A percentile compares a stretch with the other conserved stretches of the same genome.
Conservation (phyloP, 1,140 invertebrate genomes). For the Drosophila mojavensis region DNA sequence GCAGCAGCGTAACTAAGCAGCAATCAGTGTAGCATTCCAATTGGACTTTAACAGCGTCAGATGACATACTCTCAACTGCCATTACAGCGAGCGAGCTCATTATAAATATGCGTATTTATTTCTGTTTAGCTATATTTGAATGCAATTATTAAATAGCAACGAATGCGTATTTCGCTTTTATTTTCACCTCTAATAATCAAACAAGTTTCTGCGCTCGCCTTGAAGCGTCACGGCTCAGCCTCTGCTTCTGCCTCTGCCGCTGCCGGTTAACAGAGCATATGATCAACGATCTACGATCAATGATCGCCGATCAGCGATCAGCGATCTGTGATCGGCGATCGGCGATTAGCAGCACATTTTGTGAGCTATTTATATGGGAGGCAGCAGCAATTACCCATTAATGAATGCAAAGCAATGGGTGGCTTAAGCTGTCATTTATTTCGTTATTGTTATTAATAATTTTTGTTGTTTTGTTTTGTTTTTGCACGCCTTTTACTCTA, state of each 20-base stretch:
- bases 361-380: neutral
- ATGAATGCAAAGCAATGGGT: conserved; percentile 41
- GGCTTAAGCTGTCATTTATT: conserved; percentile 12
- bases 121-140: neutral
- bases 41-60: neutral
- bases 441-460: conserved; percentile 12
- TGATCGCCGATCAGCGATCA: neutral
- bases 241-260: neutral
- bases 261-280: neutral
- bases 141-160: conserved; percentile 1
- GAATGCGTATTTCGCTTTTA: conserved; percentile 3
- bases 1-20: too few species aligned
- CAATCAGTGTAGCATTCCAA: too few species aligned
- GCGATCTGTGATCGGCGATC: neutral
- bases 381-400: conserved; percentile 31
- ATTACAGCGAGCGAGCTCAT: too few species aligned
- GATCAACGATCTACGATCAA: neutral
- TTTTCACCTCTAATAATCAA: conserved; percentile 13
- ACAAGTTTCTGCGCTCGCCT: conserved; percentile 24
- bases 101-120: too few species aligned
- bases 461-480: conserved; percentile 2
- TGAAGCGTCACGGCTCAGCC: neutral
- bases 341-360: conserved; percentile 18
- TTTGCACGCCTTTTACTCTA: conserved; percentile 55
- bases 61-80: neutral